A percentile compares a stretch with the other conserved stretches of the same genome.
phyloP scores from a whole-genome alignment of 2,888 invertebrate genomes.

The Liopterus haemorrhoidalis region DNA sequence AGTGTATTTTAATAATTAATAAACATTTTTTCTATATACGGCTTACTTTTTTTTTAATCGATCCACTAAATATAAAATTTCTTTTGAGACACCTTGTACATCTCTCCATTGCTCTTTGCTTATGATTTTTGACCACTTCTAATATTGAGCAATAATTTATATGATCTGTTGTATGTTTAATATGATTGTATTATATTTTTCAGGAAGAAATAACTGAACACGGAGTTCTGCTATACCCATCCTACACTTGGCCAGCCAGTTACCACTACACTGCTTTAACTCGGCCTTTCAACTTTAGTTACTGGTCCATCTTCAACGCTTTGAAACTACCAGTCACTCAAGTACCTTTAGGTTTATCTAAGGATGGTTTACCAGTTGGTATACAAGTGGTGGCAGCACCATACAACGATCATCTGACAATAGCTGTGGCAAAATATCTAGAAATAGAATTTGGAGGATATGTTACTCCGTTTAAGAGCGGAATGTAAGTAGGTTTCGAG shows the following conservation, averaged over 20 bases:
- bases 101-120: constrained; percentile 1
- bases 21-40: no score
- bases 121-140: background rate
- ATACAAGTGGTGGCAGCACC: constrained; percentile 72
- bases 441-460: constrained; percentile 67
- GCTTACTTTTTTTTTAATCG: no score
- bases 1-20: no score
- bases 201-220: constrained; percentile 66
- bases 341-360: constrained; percentile 71
- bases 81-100: no score
- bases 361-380: constrained; percentile 69
- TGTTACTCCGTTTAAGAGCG: constrained; percentile 56
- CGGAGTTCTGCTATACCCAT: constrained; percentile 79
- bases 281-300: constrained; percentile 76
- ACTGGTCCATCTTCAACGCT: constrained; percentile 81
- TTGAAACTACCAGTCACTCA: constrained; percentile 77
- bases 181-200: constrained; percentile 29
- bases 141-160: background rate
- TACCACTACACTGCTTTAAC: constrained; percentile 75
- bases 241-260: constrained; percentile 71
- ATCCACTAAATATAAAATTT: no score
- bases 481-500: no score
- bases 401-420: constrained; percentile 62
- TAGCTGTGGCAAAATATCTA: constrained; percentile 68
- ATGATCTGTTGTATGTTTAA: background rate